Base-by-base conservation (phyloP, 1,140 invertebrate species). In the Cydia amplana region DNA sequence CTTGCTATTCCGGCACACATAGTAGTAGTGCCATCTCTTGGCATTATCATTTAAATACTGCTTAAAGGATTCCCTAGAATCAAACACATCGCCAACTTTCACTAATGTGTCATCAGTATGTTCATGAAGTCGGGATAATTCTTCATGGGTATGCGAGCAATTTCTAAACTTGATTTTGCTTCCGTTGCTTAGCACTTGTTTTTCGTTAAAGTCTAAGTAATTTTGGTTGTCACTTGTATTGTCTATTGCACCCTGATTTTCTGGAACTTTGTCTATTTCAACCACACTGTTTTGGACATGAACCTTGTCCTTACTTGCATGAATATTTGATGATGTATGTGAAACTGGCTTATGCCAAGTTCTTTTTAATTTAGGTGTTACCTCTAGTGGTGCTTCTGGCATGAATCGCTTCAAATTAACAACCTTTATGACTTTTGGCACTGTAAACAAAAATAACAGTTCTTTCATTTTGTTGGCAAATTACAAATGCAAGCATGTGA, bases 21-120 rank as follows among this genome's bases (percentile, higher is more conserved):
- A 80, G 43, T 82, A 83, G 36, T 77, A 83, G n/a, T 49, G 74
- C 82, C 82, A 83, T 51, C 75, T 72, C 25, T 80, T 81, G 25
- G 82, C 82, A 76, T 82, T 77, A 14, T 79, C 78, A 75, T 82
- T 80, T 7, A 83, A 2, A 72, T 83, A 83, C 16, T 82, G 63
- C 16, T 79, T 65, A 46, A 83, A 83, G 23, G 76, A 67, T 60
- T 82, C 74, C 4, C 76, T 75, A 0, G 79, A 77, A 5, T 77
- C 75, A 51, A 83, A 83, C n/a, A 77, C 79, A 72, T 83, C 80
- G 4, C 82, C 82, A 9, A 78, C 67, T 51, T 83, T 80, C 4
- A 80, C 75, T 2, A 83, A 78, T 9, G 75, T 79, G 5, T 84
- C 77, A 77, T 84, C 77, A 6, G 7, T 10, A 18, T 4, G 9